Evolutionary conservation across 2,113 vertebrate genomes (phyloP), one percentile per base, ranked within the genome.

Genomic region (Agelaius phoeniceus): DNA sequence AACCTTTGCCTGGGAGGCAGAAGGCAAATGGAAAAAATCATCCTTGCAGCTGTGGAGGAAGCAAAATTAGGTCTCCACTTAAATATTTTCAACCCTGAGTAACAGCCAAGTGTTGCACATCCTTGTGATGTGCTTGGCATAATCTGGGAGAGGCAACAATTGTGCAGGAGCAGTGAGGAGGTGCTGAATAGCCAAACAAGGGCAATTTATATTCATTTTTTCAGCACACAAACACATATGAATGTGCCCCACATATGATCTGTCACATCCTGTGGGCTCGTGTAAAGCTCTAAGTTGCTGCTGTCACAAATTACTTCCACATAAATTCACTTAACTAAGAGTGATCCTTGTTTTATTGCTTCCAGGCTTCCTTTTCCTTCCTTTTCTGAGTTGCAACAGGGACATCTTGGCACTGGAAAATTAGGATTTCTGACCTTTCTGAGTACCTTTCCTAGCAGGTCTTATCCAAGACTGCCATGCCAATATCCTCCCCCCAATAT

Each of bases 81-180:
- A 57, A 6, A 90, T 92, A 80, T 84, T 96, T 97, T 95, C 91
- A 93, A 58, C 46, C 52, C 91, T 84, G 84, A 96, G 86, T 94
- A 96, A 96, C 46, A 95, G 52, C 48, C 73, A 35, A 93, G 78
- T 12, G 41, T 79, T 90, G 72, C 58, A 80, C 24, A 31, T 63
- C 55, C 49, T 82, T 73, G 54, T 63, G 66, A 31, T 78, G 89
- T 30, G 57, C 28, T 55, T 10, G 7, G 10, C 5, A 23, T 84
- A 35, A 9, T 6, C 15, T 41, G 78, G 71, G 69, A 91, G 46
- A 93, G 37, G 76, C 72, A 95, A 1, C 4, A 37, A 21, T 52
- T n/a, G 39, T 86, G 72, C 79, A 76, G 67, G 57, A 78, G 33
- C 14, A 26, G 19, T 18, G 67, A 76, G 61, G 62, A 58, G 22